A percentile compares a stretch with the other conserved stretches of the same genome.
Conservation (phyloP, 2,888 invertebrate genomes). For the Heliconius cydno region DNA sequence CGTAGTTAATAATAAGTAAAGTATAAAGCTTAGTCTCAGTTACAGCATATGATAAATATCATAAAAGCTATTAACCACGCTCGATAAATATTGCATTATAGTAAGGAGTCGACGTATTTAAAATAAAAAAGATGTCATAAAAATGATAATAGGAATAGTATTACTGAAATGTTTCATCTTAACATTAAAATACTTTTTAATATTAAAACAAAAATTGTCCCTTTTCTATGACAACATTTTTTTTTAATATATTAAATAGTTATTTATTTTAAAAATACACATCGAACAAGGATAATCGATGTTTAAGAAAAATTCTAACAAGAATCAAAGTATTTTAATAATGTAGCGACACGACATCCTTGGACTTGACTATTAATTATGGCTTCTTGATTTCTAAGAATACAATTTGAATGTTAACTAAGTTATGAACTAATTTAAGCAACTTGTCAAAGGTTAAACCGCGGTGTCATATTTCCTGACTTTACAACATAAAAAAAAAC, state of each 20-base stretch:
- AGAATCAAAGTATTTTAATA: constrained; percentile 12
- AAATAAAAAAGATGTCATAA: background rate
- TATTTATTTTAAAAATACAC: too few species aligned
- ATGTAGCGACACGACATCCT: constrained; percentile 11
- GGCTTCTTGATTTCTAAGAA: background rate
- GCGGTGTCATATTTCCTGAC: constrained; percentile 30
- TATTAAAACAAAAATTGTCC: background rate
- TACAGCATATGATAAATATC: background rate
- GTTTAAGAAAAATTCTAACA: constrained; percentile 2
- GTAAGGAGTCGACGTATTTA: background rate
- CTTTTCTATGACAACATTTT: background rate
- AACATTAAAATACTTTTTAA: background rate
- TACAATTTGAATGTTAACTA: background rate
- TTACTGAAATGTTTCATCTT: background rate
- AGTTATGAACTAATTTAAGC: constrained; percentile 33
- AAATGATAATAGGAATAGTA: background rate
- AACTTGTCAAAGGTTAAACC: constrained; percentile 27
- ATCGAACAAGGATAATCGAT: background rate
- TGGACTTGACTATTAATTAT: constrained; percentile 33
- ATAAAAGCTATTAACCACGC: constrained; percentile 6
- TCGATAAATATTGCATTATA: constrained; percentile 21
- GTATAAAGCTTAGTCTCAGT: background rate
- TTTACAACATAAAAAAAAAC: background rate
- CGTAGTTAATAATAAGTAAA: background rate
- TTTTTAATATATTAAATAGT: background rate